Conservation (phyloP, 2,113 vertebrate species). For the Misgurnus anguillicaudatus region DNA sequence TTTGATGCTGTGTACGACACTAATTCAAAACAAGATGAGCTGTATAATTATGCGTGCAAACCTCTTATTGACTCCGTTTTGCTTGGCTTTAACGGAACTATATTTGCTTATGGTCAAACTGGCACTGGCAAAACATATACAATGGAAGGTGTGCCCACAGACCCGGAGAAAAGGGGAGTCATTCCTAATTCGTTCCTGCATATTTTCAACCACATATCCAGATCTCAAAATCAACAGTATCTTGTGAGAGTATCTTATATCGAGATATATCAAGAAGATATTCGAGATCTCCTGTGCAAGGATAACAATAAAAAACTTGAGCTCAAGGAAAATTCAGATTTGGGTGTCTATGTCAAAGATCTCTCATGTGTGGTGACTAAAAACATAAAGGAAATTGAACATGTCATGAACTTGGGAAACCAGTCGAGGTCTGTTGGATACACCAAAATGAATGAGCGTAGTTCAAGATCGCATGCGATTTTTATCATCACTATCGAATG, state of each 20-base stretch:
- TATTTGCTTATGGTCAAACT: constrained; percentile 93
- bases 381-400: constrained; percentile 92
- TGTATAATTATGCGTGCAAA: constrained; percentile 91
- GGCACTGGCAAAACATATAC: constrained; percentile 97
- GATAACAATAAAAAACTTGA: constrained; percentile 90
- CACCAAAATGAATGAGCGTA: constrained; percentile 94
- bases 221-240: constrained; percentile 94
- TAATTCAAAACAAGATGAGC: constrained; percentile 83
- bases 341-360: constrained; percentile 90
- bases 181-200: constrained; percentile 92
- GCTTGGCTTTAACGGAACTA: constrained; percentile 91
- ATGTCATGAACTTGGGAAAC: constrained; percentile 94
- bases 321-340: constrained; percentile 89
- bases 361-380: constrained; percentile 95
- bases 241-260: constrained; percentile 96
- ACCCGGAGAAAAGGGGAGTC: constrained; percentile 84
- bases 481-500: constrained; percentile 93
- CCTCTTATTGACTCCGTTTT: constrained; percentile 90
- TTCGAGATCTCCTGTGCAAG: constrained; percentile 90
- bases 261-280: constrained; percentile 98
- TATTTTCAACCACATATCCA: constrained; percentile 95
- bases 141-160: constrained; percentile 87
- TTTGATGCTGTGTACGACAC: constrained; percentile 93
- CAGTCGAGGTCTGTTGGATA: constrained; percentile 88
- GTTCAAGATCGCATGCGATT: constrained; percentile 94